Conservation (phyloP, 1,140 invertebrate species). For the Nautilus pompilius region DNA sequence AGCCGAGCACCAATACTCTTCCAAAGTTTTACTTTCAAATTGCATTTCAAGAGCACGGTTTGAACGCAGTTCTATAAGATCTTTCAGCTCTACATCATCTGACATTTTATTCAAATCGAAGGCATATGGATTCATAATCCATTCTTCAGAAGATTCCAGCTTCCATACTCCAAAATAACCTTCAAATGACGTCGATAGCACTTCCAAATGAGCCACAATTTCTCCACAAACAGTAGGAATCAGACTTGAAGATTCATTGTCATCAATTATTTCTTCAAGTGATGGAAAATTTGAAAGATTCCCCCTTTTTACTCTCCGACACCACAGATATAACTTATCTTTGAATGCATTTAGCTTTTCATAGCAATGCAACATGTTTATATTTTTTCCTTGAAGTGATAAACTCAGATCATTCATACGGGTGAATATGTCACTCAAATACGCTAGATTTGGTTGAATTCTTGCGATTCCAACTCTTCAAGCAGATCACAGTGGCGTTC, state of each 20-base stretch:
- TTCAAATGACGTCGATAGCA: no score
- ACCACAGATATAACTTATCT: neutral
- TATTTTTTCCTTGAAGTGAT: neutral
- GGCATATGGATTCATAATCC: neutral
- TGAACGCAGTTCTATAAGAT: neutral
- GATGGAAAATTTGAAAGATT: neutral
- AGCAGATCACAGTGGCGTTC: neutral
- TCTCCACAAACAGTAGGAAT: no score
- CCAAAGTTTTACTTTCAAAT: neutral
- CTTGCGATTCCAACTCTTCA: neutral
- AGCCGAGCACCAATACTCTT: conserved; percentile 1
- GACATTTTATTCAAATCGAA: neutral
- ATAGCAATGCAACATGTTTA: neutral
- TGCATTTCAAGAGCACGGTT: neutral
- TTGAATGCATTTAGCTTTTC: conserved; percentile 4
- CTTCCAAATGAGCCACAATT: no score
- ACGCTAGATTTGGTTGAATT: conserved; percentile 4
- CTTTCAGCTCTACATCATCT: neutral
- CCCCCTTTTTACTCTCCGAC: neutral
- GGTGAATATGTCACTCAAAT: neutral
- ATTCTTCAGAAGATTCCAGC: neutral
- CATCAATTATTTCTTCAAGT: neutral
- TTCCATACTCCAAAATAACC: neutral
- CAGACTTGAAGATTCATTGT: conserved; percentile 1
- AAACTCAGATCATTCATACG: conserved; percentile 1